Base-by-base conservation (phyloP, 2,888 invertebrate species). In the Trissoscelio sp. region DNA sequence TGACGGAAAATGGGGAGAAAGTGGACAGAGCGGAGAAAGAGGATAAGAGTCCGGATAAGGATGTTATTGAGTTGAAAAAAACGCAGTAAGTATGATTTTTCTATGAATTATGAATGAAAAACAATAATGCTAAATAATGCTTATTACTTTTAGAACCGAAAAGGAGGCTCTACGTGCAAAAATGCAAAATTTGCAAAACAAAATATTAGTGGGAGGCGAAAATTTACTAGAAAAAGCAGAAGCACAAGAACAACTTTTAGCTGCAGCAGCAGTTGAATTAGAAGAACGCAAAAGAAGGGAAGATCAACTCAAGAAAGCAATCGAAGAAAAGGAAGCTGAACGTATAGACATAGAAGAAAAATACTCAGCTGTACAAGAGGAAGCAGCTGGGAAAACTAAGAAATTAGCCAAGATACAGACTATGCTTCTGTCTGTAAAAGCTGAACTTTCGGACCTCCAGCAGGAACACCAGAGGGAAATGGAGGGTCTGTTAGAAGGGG, bases 201-300 rank as follows among this genome's bases (percentile, higher is more conserved):
- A 98, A 92, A 98, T 99, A 69, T 94, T 99, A 18, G 97, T 99
- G 0, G 99, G 99, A 0, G 99, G 99, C 0, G 99, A 99, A 92
- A 99, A 99, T 92, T 93, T 99, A 5, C 93, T 99, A 82, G 99
- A 99, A 91, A 99, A 99, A 91, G 98, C 98, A 0, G 97, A 99
- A 89, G 95, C 97, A 0, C 99, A 99, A 91, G 96, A 98, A 70
- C 93, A 95, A 77, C 93, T 99, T 67, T 93, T 99, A 60, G 97
- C 97, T 86, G 96, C 96, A 80, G 97, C 98, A 0, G 95, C 97
- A 11, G 92, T 94, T 14, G 97, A 98, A 91, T 91, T 98, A 55
- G 96, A 97, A 87, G 94, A 94, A 87, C 92, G 97, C 22, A 94
- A 95, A 75, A 93, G 94, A 81, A 95, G 96, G 83, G 98, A 98